Evolutionary conservation across 2,888 invertebrate genomes (phyloP), one percentile per base, ranked within the genome.

Genomic region (Amphipoea oculea): DNA sequence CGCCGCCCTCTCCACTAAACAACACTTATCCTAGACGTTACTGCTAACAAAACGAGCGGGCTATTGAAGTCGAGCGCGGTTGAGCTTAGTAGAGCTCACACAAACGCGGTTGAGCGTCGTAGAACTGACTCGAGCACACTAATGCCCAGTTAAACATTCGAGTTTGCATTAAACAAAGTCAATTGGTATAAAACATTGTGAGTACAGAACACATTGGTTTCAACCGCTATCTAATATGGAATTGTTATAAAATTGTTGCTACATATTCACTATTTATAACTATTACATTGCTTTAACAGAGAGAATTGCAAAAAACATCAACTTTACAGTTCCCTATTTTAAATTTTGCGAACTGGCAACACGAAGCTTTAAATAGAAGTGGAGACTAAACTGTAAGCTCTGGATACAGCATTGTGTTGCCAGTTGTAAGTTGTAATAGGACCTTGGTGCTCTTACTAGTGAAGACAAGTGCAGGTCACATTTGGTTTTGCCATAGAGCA

Each of bases 271-370:
- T 66, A 84, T 65, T 73, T 67, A 62, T 6, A 72, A 63, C 51
- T 65, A 42, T 75, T 48, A 76, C 60, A 73, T 66, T 60, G 36
- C 9, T 54, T 40, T n/a, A 20, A 72, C 42, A 62, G 29, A 48
- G 40, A 48, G 20, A 79, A 70, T 60, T n/a, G 11, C 51, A 54
- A 40, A 40, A 57, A 14, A 73, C 45, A 67, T 54, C 54, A 71
- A 71, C 45, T 45, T 75, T 23, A 48, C 23, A 36, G 9, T 67
- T 12, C 29, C 23, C 17, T n/a, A 57, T 45, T n/a, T 42, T 5
- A 42, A 42, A 12, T 73, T n/a, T 36, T 7, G 36, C 36, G 20
- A 14, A 54, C 77, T 67, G 83, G 67, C 83, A 80, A 76, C 78
- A 83, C 83, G 60, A 66, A 2, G 48, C n/a, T 82, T 45, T 29